Base-by-base conservation (phyloP, 1,140 invertebrate genomes). In the Glomeris maerens region DNA sequence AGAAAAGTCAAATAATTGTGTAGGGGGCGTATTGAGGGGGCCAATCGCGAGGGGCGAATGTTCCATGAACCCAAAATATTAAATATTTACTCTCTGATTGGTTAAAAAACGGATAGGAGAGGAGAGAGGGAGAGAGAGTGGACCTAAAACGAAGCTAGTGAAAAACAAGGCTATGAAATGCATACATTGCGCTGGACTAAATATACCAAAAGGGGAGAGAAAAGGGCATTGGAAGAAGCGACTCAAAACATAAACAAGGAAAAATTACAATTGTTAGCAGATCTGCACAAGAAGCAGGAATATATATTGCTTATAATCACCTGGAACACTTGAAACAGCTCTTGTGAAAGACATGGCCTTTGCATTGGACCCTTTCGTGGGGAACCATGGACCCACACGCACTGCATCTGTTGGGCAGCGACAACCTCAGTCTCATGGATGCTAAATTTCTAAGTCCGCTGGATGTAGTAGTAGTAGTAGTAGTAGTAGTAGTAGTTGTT, bases 271-370 rank as follows among this genome's bases (percentile, higher is more conserved):
- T 10, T 36, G 31, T 36, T 36, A 36, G 17, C 31, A 36, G 17
- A 36, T 10, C 10, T 42, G 4, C 25, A 21, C 20, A 42, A 21
- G 20, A n/a, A n/a, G n/a, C n/a, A n/a, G n/a, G n/a, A n/a, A n/a
- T n/a, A 5, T 21, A 42, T 42, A 21, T 21, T 21, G 5, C 5
- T 4, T 42, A 4, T 42, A 21, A 40, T 29, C 45, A 50, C 49
- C 41, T 44, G 3, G 25, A 47, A 25, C 49, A 50, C 27, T 50
- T 50, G 49, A 44, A 50, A 42, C 49, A 50, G 23, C 20, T n/a
- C n/a, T 28, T 3, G 23, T 50, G 49, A 28, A 47, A 50, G 23
- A 50, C 21, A n/a, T 27, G 25, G 3, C 49, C 49, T 2, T 21
- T 14, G 23, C 4, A 3, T 50, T 50, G 49, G 14, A 50, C 26